Percentiles rank a stretch among this genome's conserved stretches.
Evolutionary conservation across 1,140 invertebrate species (phyloP).

Genomic region (Neodiprion pinetum): DNA sequence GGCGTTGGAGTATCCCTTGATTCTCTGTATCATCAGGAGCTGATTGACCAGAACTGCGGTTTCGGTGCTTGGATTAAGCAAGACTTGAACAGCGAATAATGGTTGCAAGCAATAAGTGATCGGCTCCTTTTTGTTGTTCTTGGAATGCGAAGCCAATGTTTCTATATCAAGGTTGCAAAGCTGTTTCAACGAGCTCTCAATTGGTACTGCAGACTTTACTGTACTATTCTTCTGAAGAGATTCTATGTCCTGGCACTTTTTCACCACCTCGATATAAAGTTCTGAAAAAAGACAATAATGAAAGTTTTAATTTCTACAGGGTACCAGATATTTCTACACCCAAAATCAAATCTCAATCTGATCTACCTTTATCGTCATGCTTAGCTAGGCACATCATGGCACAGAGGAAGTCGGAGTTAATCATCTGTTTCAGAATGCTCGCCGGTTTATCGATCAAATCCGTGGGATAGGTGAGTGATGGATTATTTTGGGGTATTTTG

Average conservation of each 20-base stretch:
- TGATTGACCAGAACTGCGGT: slow-evolving; percentile 81
- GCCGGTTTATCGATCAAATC: slow-evolving; percentile 76
- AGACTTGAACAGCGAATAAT: slow-evolving; percentile 74
- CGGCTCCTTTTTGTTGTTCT: slow-evolving; percentile 67
- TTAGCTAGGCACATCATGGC: slow-evolving; percentile 85
- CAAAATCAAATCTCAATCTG: slow-evolving; percentile 16
- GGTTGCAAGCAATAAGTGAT: slow-evolving; percentile 80
- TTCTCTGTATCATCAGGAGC: slow-evolving; percentile 80
- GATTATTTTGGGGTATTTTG: slow-evolving; percentile 59
- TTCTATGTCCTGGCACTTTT: slow-evolving; percentile 78
- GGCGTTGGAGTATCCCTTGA: slow-evolving; percentile 76
- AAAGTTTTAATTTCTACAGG: slow-evolving; percentile 9
- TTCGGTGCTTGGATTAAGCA: slow-evolving; percentile 78
- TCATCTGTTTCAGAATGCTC: slow-evolving; percentile 72
- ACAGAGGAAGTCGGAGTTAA: slow-evolving; percentile 77
- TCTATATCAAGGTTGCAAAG: slow-evolving; percentile 70
- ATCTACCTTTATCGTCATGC: slow-evolving; percentile 69
- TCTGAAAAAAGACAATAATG: slow-evolving; percentile 53
- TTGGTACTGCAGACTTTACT: slow-evolving; percentile 63
- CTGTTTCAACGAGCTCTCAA: slow-evolving; percentile 69
- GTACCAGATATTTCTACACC: slow-evolving; percentile 21
- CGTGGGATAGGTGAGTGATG: slow-evolving; percentile 60
- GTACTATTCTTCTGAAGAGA: slow-evolving; percentile 66
- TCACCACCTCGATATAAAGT: slow-evolving; percentile 71
- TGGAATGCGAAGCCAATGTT: slow-evolving; percentile 61